Evolutionary conservation across 2,797 vertebrate genomes (phyloP).

Genomic region (Poeciliopsis infans): DNA sequence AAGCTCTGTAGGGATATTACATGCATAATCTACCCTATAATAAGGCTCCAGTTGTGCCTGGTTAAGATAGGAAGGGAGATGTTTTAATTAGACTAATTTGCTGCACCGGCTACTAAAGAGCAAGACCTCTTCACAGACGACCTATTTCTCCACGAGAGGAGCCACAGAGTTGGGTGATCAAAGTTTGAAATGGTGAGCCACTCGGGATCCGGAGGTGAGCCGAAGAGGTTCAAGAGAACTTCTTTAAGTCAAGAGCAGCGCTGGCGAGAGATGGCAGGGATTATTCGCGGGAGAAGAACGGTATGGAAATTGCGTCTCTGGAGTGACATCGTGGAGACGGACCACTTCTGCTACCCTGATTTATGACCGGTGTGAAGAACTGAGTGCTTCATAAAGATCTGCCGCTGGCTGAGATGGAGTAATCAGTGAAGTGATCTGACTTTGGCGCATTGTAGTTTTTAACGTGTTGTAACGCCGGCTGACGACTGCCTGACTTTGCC

Average conservation of each 20-base stretch:
- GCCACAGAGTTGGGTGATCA: slow-evolving; percentile 51
- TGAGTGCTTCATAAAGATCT: slow-evolving; percentile 79
- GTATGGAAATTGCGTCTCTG: slow-evolving; percentile 73
- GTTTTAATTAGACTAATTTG: slow-evolving; percentile 77
- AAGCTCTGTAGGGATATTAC: slow-evolving; percentile 68
- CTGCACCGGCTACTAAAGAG: slow-evolving; percentile 58
- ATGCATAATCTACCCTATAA: slow-evolving; percentile 75
- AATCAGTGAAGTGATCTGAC: slow-evolving; percentile 78
- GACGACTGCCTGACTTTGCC: slow-evolving; percentile 59
- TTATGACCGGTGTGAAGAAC: slow-evolving; percentile 72
- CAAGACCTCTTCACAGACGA: slow-evolving; percentile 67
- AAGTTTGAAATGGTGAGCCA: slow-evolving; percentile 48
- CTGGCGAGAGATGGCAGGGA: slow-evolving; percentile 51
- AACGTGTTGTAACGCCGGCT: slow-evolving; percentile 65
- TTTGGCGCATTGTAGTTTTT: slow-evolving; percentile 67
- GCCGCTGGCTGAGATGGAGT: slow-evolving; percentile 71
- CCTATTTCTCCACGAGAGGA: slow-evolving; percentile 71
- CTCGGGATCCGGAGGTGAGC: slow-evolving; percentile 48
- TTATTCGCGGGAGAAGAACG: slow-evolving; percentile 62
- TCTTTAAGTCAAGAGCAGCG: slow-evolving; percentile 37
- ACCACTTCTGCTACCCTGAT: slow-evolving; percentile 71
- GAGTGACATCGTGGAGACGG: slow-evolving; percentile 66
- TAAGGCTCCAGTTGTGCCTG: slow-evolving; percentile 64
- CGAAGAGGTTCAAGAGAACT: slow-evolving; percentile 28
- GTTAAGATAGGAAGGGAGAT: slow-evolving; percentile 61